A percentile compares a stretch with the other conserved stretches of the same genome.
Conservation (phyloP, 2,797 vertebrate species). For the Gobionotothen gibberifrons region DNA sequence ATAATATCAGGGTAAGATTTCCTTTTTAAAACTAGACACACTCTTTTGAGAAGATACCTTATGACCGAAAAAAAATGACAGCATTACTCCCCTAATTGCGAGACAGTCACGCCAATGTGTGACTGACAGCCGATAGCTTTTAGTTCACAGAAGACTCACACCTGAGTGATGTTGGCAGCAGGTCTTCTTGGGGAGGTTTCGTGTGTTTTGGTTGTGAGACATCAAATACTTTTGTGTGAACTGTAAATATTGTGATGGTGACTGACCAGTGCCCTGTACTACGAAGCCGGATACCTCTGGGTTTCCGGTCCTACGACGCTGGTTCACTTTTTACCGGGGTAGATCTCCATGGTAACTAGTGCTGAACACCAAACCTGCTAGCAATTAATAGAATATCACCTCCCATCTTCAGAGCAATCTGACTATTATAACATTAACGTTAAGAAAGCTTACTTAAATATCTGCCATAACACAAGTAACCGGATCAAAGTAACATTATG, state of each 20-base stretch:
- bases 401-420: no score
- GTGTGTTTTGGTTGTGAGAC: no score
- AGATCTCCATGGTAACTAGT: no score
- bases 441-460: no score
- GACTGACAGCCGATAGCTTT: conserved; percentile 39
- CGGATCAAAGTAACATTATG: no score
- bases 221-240: neutral
- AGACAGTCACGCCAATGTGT: conserved; percentile 24
- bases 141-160: conserved; percentile 27
- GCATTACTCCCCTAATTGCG: conserved; percentile 17
- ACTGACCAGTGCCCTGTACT: neutral
- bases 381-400: no score
- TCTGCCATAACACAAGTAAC: no score
- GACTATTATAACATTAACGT: no score
- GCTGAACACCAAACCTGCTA: no score
- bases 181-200: neutral
- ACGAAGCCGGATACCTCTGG: no score
- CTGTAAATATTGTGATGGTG: neutral
- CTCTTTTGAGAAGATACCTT: neutral
- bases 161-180: conserved; percentile 22
- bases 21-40: neutral
- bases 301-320: no score
- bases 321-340: no score
- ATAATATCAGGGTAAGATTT: neutral
- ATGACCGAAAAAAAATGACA: neutral